Base-by-base conservation (phyloP, 2,888 invertebrate species). In the Eubasilissa splendida region DNA sequence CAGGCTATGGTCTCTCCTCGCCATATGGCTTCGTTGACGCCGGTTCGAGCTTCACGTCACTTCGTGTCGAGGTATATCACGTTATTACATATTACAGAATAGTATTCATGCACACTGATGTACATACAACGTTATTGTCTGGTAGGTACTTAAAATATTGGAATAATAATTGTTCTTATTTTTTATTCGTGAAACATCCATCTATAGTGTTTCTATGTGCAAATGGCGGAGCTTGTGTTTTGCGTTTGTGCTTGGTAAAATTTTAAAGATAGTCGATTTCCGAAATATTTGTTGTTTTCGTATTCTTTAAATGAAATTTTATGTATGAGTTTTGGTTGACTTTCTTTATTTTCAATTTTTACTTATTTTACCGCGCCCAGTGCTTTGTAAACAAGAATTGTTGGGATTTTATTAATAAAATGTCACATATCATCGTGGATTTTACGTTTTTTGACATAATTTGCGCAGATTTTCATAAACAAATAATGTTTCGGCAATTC, bases 181-280 rank as follows among this genome's bases (percentile, higher is more conserved):
- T 63, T 63, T 31, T 63, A 12, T 12, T 63, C 63, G 14, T 68
- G 66, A n/a, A 68, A 68, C 66, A 68, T 50, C 50, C 9, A 68
- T 76, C 76, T 66, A 59, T 31, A 77, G 53, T 78, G 71, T 60
- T 22, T 77, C 74, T n/a, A 58, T 70, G 79, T 80, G 80, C 79
- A 82, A 82, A 82, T 82, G 82, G 82, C 82, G 82, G 73, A 80
- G 82, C 82, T 82, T 76, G 79, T 82, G 82, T 82, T 82, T 82
- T 60, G 76, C 63, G 82, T 80, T 80, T 76, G 73, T 71, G 79
- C 79, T 82, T 82, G 58, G 68, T 76, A 73, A 77, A 74, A 75
- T 58, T 79, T 71, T 70, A 42, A 63, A 80, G 63, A 79, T 78
- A 68, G 42, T 76, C 65, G 52, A 70, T 79, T 73, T 79, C 70